Percentiles rank a stretch among this genome's conserved stretches.
Conservation (phyloP, 2,113 vertebrate genomes). For the Dromiciops gliroides region DNA sequence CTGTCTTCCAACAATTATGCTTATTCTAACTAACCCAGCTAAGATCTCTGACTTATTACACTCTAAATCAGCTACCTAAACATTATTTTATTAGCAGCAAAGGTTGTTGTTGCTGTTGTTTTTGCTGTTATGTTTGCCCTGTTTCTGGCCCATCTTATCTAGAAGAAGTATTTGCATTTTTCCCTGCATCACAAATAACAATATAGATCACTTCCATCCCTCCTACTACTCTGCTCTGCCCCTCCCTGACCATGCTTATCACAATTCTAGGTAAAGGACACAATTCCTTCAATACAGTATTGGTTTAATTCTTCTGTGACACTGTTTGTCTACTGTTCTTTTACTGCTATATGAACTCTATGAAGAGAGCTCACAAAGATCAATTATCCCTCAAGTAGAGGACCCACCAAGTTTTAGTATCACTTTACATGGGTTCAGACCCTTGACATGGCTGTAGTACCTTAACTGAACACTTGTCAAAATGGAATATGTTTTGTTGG, state of each 20-base stretch:
- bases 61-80: neutral
- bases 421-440: conserved; percentile 3
- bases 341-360: neutral
- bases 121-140: neutral
- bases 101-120: neutral
- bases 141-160: neutral
- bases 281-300: neutral
- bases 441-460: conserved; percentile 24
- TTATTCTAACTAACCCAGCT: neutral
- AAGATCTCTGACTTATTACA: neutral
- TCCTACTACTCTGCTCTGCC: neutral
- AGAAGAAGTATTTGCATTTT: neutral
- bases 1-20: neutral
- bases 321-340: neutral
- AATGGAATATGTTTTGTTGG: neutral
- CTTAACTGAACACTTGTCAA: neutral
- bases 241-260: neutral
- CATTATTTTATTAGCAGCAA: neutral
- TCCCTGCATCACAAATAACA: neutral
- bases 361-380: conserved; percentile 18
- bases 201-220: neutral
- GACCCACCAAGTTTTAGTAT: neutral
- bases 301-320: neutral
- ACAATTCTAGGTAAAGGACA: neutral
- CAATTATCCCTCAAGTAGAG: conserved; percentile 29